Percentiles rank a stretch among this genome's conserved stretches.
These are phyloP conservation scores for Apaloderma vittatum DNA, from an alignment of 2,113 vertebrate genomes.

Conservation along the genomic window DNA sequence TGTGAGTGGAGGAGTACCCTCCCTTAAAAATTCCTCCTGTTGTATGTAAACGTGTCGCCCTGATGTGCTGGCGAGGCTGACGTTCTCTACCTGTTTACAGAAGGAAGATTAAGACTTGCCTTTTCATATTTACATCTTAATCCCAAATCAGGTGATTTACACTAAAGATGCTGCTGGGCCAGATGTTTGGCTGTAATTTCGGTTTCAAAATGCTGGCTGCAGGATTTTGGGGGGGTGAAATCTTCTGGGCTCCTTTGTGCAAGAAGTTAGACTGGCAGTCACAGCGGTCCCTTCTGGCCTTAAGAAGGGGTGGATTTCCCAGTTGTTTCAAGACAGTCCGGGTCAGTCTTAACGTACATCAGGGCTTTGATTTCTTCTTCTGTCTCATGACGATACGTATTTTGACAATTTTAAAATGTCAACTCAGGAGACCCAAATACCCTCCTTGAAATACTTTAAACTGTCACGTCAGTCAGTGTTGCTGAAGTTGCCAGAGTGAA, in stretches of 20 bases:
- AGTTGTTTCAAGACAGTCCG: neutral
- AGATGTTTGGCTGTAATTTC: neutral
- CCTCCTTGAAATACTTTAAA: neutral
- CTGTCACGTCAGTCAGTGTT: neutral
- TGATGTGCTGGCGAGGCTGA: neutral
- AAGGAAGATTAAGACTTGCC: neutral
- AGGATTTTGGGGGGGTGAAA: neutral
- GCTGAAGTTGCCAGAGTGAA: neutral
- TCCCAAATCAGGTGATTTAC: neutral
- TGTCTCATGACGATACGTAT: neutral
- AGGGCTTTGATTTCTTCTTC: neutral
- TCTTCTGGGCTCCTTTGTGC: neutral
- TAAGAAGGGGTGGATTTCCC: neutral
- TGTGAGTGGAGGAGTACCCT: rapidly evolving
- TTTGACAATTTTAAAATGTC: neutral
- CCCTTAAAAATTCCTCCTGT: neutral
- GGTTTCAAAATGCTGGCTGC: neutral
- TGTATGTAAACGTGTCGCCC: neutral
- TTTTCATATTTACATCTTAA: neutral
- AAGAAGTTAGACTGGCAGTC: neutral
- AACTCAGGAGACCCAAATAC: neutral
- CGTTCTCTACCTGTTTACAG: neutral
- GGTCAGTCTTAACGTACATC: neutral
- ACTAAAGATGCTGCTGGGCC: neutral
- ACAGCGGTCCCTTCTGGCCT: neutral